phyloP scores from a whole-genome alignment of 2,113 vertebrate species.

The Orientallactaga bullata region DNA sequence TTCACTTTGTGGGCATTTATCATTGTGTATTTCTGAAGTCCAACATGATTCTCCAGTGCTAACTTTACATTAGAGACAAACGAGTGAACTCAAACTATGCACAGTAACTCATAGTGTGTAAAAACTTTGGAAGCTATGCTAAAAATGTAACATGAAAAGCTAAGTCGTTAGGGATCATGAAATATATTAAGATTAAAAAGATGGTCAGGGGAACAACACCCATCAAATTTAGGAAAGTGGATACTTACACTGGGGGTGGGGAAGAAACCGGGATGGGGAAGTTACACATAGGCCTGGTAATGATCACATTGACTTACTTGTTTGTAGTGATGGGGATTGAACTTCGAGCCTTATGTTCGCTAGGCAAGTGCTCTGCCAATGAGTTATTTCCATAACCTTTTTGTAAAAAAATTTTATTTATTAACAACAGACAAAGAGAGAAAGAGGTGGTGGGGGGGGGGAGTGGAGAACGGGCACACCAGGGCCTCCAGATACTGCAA shows the following conservation, averaged over 20 bases:
- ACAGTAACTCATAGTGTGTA: background rate
- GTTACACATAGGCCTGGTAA: background rate
- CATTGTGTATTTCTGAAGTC: background rate
- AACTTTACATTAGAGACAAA: background rate
- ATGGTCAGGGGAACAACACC: background rate
- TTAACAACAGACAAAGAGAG: too few relatives aligned
- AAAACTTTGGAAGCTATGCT: background rate
- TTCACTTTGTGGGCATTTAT: background rate
- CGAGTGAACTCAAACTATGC: background rate
- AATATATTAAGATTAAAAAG: background rate
- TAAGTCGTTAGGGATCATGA: background rate
- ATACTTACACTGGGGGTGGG: background rate
- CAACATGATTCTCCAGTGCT: background rate
- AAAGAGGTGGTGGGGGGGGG: too few relatives aligned
- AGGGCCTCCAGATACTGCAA: too few relatives aligned
- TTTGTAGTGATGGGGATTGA: background rate
- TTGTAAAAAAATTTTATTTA: too few relatives aligned
- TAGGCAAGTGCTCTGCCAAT: background rate
- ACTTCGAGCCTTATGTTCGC: background rate
- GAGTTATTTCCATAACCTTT: background rate
- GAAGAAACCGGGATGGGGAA: background rate
- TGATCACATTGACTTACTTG: background rate
- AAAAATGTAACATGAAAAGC: background rate
- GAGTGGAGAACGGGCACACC: too few relatives aligned
- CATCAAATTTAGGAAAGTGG: background rate